Evolutionary conservation across 1,140 invertebrate genomes (phyloP).

Genomic region (Rhopalosiphum padi): DNA sequence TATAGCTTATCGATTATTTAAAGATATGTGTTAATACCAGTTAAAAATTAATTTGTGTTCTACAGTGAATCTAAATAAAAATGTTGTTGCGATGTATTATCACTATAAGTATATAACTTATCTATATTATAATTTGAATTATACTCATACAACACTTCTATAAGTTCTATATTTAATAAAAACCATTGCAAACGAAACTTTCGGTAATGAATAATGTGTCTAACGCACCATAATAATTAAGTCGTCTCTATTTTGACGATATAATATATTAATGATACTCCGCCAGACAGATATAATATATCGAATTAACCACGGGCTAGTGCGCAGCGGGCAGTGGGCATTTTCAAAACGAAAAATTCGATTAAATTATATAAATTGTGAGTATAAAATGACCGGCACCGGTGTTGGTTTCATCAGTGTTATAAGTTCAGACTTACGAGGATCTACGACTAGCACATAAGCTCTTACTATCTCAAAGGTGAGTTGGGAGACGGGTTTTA

Average conservation of each 20-base stretch:
- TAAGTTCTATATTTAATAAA: constrained; percentile 2
- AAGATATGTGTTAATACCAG: neutral
- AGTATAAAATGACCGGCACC: neutral
- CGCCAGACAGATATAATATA: neutral
- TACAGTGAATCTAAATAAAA: neutral
- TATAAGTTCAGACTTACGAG: neutral
- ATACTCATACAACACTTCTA: neutral
- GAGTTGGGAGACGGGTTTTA: neutral
- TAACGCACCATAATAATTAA: neutral
- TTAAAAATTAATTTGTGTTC: neutral
- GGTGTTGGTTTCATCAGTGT: neutral
- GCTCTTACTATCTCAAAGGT: neutral
- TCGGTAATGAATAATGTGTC: neutral
- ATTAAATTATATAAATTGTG: neutral
- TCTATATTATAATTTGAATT: neutral
- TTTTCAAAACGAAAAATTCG: neutral
- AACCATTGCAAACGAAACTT: neutral
- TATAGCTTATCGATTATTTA: neutral
- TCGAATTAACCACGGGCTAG: neutral
- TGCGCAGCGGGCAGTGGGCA: neutral
- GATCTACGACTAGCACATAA: neutral
- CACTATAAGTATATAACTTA: neutral
- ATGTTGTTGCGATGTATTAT: neutral
- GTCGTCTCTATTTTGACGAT: neutral
- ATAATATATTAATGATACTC: neutral